Evolutionary conservation across 2,113 vertebrate genomes (phyloP).

Genomic region (Cochlearius cochlearius): DNA sequence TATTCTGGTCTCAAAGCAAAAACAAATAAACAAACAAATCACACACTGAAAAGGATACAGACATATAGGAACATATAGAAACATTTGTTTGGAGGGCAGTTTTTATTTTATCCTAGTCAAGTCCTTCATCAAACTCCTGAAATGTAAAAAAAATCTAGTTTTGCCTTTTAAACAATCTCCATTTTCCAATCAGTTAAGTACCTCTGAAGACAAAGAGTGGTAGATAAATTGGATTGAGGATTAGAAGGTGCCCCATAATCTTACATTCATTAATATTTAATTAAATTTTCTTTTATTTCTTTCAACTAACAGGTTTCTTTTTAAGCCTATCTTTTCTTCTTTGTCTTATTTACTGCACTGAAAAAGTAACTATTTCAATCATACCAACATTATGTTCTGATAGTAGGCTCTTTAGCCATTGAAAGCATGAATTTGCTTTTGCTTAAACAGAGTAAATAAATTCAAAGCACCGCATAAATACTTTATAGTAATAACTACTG

Average conservation of each 20-base stretch:
- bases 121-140: neutral
- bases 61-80: neutral
- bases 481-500: neutral
- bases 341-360: neutral
- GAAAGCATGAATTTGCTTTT: neutral
- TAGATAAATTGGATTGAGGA: neutral
- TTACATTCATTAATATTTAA: neutral
- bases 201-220: neutral
- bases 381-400: neutral
- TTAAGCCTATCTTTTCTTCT: neutral
- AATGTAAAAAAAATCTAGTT: neutral
- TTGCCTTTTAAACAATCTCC: neutral
- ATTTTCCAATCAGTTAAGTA: neutral
- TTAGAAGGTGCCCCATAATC: neutral
- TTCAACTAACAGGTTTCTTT: neutral
- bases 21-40: neutral
- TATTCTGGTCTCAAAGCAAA: neutral
- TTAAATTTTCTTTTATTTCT: neutral
- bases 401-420: neutral
- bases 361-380: neutral
- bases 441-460: neutral
- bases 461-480: neutral
- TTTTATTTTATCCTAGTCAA: neutral
- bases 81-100: neutral
- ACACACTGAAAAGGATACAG: neutral